phyloP scores from a whole-genome alignment of 2,888 invertebrate genomes.

The Cephus rjabovi region DNA sequence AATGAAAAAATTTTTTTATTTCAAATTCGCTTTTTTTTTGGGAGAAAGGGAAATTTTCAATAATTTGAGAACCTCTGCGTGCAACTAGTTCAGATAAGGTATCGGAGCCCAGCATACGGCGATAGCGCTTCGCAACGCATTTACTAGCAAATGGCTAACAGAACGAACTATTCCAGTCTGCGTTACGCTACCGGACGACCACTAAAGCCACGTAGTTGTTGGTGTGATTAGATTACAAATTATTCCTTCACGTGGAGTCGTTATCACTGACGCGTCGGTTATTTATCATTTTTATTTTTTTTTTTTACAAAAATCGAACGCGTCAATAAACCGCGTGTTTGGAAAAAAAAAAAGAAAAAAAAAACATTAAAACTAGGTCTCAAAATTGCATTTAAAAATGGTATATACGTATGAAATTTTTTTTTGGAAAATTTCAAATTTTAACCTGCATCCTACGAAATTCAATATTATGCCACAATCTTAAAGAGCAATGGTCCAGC shows the following conservation, averaged over 20 bases:
- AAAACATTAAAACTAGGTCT: not conserved
- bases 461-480: not conserved
- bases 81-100: conserved; percentile 65
- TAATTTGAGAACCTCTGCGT: conserved; percentile 56
- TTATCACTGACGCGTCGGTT: not conserved
- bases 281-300: not conserved
- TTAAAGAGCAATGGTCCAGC: not conserved
- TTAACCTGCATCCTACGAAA: not conserved
- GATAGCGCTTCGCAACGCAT: conserved; percentile 54
- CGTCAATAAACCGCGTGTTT: not conserved
- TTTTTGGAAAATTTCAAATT: not conserved
- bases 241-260: conserved; percentile 17
- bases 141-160: conserved; percentile 23
- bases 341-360: not conserved
- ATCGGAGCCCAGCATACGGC: conserved; percentile 46
- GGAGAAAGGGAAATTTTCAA: not conserved
- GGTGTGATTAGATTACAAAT: conserved; percentile 34
- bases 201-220: conserved; percentile 14
- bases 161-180: not conserved
- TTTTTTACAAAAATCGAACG: not conserved
- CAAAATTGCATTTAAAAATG: not conserved
- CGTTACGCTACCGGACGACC: conserved; percentile 19
- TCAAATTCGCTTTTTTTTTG: not conserved
- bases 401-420: not conserved
- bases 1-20: not conserved